These are phyloP conservation scores for Charina bottae DNA, from an alignment of 2,113 vertebrate genomes.

Conservation along the genomic window DNA sequence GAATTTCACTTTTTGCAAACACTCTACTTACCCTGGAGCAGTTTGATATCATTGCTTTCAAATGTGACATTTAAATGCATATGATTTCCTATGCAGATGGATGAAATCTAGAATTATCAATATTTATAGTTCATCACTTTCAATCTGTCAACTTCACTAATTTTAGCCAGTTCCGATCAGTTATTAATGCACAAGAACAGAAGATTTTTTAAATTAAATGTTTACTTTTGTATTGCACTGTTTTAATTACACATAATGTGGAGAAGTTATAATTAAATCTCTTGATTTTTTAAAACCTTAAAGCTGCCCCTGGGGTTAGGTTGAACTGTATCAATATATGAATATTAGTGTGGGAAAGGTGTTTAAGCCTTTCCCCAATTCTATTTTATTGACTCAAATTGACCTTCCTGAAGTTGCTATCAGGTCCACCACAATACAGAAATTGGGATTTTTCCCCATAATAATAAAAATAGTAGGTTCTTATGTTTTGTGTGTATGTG, in stretches of 20 bases:
- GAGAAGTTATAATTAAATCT: background rate
- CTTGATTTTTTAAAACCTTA: background rate
- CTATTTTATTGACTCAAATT: background rate
- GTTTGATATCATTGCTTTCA: background rate
- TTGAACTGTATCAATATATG: background rate
- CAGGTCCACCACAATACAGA: background rate
- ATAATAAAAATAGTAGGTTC: background rate
- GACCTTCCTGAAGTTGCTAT: background rate
- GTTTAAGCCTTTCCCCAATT: background rate
- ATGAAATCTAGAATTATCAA: background rate
- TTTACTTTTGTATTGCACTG: background rate
- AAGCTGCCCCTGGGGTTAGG: background rate
- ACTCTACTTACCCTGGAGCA: background rate
- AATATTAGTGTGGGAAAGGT: background rate
- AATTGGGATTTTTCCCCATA: background rate
- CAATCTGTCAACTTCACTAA: background rate
- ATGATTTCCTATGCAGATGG: background rate
- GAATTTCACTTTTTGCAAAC: background rate
- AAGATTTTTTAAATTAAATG: background rate
- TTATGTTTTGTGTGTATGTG: background rate
- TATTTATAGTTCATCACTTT: background rate
- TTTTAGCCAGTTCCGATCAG: background rate
- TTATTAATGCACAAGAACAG: background rate
- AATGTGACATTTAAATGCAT: background rate
- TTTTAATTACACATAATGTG: background rate